A percentile compares a stretch with the other conserved stretches of the same genome.
Conservation (phyloP, 2,797 vertebrate species). For the Alosa sapidissima region DNA sequence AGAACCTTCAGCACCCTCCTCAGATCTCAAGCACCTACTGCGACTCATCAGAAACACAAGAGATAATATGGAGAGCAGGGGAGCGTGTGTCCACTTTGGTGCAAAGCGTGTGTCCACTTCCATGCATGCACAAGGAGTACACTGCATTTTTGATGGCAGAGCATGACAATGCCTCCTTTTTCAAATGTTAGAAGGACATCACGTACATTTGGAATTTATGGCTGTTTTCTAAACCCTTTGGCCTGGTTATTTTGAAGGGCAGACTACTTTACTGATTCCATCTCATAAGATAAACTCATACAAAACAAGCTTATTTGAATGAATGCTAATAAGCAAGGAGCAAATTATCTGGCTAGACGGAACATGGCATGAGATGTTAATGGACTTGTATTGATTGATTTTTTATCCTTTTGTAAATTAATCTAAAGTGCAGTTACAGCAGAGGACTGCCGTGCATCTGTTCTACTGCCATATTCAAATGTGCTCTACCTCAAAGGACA, state of each 20-base stretch:
- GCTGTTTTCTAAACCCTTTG: not conserved
- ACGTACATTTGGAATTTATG: not conserved
- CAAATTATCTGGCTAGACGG: not conserved
- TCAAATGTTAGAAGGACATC: not conserved
- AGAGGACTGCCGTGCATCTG: not conserved
- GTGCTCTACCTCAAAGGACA: not conserved
- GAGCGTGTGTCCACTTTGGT: not conserved
- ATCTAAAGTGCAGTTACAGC: not conserved
- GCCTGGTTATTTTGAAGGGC: not conserved
- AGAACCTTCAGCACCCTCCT: conserved; percentile 20
- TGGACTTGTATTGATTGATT: conserved; percentile 11
- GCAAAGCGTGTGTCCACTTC: not conserved
- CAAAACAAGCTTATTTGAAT: not conserved
- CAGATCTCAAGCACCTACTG: conserved; percentile 25
- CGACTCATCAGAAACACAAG: not conserved
- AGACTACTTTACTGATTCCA: not conserved
- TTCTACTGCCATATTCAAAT: not conserved
- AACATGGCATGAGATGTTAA: not conserved
- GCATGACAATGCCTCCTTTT: not conserved
- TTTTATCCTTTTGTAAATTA: not conserved
- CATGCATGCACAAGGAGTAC: not conserved
- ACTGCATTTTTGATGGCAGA: not conserved
- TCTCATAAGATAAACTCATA: not conserved
- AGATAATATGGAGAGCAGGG: not conserved
- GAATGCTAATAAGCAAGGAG: not conserved